Evolutionary conservation across 1,140 invertebrate genomes (phyloP), one percentile per base, ranked within the genome.

Genomic region (Ips typographus): DNA sequence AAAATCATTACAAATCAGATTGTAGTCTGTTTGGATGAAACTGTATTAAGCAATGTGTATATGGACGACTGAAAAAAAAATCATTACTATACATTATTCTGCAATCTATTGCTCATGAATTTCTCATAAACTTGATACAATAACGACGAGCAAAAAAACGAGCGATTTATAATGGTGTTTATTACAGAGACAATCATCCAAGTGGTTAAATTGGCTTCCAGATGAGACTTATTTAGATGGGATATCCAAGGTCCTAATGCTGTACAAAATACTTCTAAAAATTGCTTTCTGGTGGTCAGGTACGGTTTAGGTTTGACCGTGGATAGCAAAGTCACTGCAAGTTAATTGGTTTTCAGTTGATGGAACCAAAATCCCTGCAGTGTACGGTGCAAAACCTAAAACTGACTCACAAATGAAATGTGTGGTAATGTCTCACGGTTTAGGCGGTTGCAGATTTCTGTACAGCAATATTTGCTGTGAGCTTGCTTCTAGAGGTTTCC

Each of bases 371-470:
- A 73, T 88, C 67, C 88, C 88, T 2, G 84, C 82, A 0, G 71
- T 86, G 43, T 86, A 84, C 79, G 84, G 86, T 57, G 84, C 80
- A 72, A 72, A 76, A 77, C 43, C 75, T 70, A 65, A 60, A 75
- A 65, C 37, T 6, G 70, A 72, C n/a, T 39, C 71, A 55, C 82
- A 78, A 80, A 77, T 87, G 70, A 89, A 88, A 43, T 83, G 89
- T 4, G 73, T 90, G 40, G 78, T 91, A 8, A 86, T 90, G 73
- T 89, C 88, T 1, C 89, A 91, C 78, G 89, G 89, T 6, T 80
- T 90, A 44, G 86, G 86, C 36, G 87, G 84, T 0, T 84, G 84
- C 73, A 78, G 89, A 66, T 87, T 86, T 40, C 80, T 86, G 39
- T 88, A 89, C 73, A 85, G 85, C 37, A 82, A 84, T 2, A 82